A percentile compares a stretch with the other conserved stretches of the same genome.
Evolutionary conservation across 2,113 vertebrate genomes (phyloP).

Genomic region (Bettongia penicillata): DNA sequence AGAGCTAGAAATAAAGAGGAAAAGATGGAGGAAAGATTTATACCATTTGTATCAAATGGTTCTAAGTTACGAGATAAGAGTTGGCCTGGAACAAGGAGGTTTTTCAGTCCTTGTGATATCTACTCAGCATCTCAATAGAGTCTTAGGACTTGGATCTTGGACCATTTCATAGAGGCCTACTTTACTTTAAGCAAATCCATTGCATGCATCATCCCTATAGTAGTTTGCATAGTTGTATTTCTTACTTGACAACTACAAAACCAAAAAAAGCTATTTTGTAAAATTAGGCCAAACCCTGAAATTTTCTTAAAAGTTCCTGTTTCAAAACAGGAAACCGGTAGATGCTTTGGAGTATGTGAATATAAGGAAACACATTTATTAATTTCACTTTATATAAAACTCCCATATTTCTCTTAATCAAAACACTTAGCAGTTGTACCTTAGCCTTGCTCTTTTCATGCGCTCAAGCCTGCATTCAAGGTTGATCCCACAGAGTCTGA

Average conservation of each 20-base stretch:
- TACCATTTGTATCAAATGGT: not conserved
- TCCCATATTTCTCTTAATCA: not conserved
- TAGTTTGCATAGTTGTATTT: not conserved
- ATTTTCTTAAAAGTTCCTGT: not conserved
- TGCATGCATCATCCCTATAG: not conserved
- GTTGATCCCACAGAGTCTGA: not conserved
- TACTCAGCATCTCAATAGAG: conserved; percentile 12
- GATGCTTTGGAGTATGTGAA: not conserved
- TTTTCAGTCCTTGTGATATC: not conserved
- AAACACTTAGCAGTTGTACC: not conserved
- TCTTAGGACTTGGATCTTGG: conserved; percentile 38
- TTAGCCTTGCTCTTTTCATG: not conserved
- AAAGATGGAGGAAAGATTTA: not conserved
- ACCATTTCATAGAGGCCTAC: not conserved
- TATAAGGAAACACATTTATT: not conserved
- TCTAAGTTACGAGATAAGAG: conserved; percentile 1
- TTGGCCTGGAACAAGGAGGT: not conserved
- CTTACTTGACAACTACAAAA: not conserved
- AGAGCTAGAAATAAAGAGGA: not conserved
- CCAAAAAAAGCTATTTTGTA: not conserved
- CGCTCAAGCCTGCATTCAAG: not conserved
- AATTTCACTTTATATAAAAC: not conserved
- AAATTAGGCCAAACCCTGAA: not conserved
- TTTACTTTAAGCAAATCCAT: not conserved
- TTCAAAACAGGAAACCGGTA: accelerated